Conservation (phyloP, 2,888 invertebrate species). For the Melangyna quadrimaculata region DNA sequence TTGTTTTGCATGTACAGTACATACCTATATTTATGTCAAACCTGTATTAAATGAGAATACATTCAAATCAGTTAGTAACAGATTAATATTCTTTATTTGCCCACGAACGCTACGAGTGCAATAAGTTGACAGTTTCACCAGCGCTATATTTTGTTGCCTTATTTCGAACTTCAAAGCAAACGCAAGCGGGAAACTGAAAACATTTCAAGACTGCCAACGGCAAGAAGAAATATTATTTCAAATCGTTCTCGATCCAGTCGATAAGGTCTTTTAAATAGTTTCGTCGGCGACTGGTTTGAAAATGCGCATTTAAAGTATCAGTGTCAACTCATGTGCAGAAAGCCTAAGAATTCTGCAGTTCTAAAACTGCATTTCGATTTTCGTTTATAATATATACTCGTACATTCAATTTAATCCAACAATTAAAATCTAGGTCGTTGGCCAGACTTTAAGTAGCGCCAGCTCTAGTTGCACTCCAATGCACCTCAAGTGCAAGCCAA, state of each 20-base stretch:
- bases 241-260: neutral
- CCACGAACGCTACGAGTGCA: too few relatives aligned
- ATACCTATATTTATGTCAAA: too few relatives aligned
- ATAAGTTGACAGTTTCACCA: too few relatives aligned
- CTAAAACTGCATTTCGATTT: conserved; percentile 3
- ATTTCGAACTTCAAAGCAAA: too few relatives aligned
- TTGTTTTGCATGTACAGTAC: neutral
- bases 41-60: neutral
- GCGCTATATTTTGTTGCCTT: too few relatives aligned
- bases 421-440: conserved; percentile 50
- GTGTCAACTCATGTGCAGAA: neutral
- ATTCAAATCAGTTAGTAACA: neutral
- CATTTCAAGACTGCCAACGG: too few relatives aligned
- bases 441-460: conserved; percentile 12
- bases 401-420: conserved; percentile 18
- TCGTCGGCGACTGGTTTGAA: neutral
- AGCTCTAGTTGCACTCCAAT: conserved; percentile 49
- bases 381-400: neutral
- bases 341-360: neutral
- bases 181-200: too few relatives aligned
- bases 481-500: conserved; percentile 68
- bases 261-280: neutral
- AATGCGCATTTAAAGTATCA: neutral
- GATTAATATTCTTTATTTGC: too few relatives aligned
- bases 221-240: too few relatives aligned